Base-by-base conservation (phyloP, 2,888 invertebrate species). In the Morpho achilles region DNA sequence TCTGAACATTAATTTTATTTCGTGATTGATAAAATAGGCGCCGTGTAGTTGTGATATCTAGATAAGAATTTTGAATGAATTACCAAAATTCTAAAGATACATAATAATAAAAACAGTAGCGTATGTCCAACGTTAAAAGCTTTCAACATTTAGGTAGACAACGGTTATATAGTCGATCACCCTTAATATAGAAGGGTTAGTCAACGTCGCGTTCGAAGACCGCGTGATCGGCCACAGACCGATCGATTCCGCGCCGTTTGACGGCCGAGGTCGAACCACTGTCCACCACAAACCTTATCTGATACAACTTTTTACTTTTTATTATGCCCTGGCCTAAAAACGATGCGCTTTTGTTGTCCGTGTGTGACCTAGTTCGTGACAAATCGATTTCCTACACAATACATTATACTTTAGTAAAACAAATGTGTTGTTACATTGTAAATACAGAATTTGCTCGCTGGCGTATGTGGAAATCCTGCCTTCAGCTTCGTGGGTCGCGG, bases 231-330 rank as follows among this genome's bases (percentile, higher is more conserved):
- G 61, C 63, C 77, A 74, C 76, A 77, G 69, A 73, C 65, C 85
- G 83, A 89, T 88, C 89, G 89, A 87, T 87, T 78, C 68, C 74
- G 69, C 75, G 76, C 73, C 74, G 78, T 87, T 88, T 88, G 89
- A 86, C 80, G 88, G 88, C 88, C 87, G 89, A 89, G 88, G 89
- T 87, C 87, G 88, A 71, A 77, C 80, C 70, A 76, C 77, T 86
- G 86, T 86, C 87, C 88, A 87, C 82, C 77, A 84, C 72, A 75
- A 76, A 74, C 71, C 86, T 88, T 88, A 90, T 89, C 89, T 82
- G 89, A 89, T 89, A 86, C 82, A 82, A 78, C 68, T 76, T 75
- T 70, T 77, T 50, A 23, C 74, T 78, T 76, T 76, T 76, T 79
- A 81, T 81, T 84, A 82, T 82, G 68, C 70, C 68, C 70, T 75